Evolutionary conservation across 2,888 invertebrate species (phyloP).

Genomic region (Thereva unica): DNA sequence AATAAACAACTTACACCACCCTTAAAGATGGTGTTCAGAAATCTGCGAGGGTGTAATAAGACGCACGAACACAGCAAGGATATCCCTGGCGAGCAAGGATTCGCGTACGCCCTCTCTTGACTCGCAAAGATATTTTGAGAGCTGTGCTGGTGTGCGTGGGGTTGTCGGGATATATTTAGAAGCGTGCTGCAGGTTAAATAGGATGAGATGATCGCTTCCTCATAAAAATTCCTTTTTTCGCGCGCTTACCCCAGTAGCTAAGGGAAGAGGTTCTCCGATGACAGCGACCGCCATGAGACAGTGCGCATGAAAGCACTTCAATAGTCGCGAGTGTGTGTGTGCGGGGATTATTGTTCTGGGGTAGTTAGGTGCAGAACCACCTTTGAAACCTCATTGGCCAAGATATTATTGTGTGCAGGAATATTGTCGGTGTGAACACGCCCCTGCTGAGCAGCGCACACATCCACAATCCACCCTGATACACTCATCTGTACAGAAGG

Average conservation of each 20-base stretch:
- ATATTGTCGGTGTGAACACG: slow-evolving; percentile 15
- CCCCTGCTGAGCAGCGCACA: slow-evolving; percentile 11
- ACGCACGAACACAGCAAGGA: slow-evolving; percentile 2
- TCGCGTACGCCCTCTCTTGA: slow-evolving; percentile 30
- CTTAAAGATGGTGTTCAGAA: slow-evolving; percentile 12
- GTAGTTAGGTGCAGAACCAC: slow-evolving; percentile 25
- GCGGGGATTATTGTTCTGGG: slow-evolving; percentile 22
- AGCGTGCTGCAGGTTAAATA: slow-evolving; percentile 16
- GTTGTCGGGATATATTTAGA: background rate
- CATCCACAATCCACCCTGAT: background rate
- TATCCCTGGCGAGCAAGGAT: background rate
- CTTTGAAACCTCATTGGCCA: slow-evolving; percentile 37
- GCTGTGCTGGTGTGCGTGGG: background rate
- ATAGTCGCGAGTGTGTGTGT: slow-evolving; percentile 18
- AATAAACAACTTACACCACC: slow-evolving; percentile 30
- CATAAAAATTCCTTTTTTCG: background rate
- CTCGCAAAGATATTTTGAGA: background rate
- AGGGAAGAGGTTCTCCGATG: slow-evolving; percentile 8
- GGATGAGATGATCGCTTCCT: slow-evolving; percentile 33
- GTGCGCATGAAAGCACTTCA: slow-evolving; percentile 32
- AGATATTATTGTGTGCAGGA: slow-evolving; percentile 13
- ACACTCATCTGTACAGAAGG: background rate
- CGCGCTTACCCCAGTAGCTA: background rate
- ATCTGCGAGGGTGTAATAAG: background rate
- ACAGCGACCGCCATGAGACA: slow-evolving; percentile 10